phyloP scores from a whole-genome alignment of 2,888 invertebrate species.

The Cheilosia pagana region DNA sequence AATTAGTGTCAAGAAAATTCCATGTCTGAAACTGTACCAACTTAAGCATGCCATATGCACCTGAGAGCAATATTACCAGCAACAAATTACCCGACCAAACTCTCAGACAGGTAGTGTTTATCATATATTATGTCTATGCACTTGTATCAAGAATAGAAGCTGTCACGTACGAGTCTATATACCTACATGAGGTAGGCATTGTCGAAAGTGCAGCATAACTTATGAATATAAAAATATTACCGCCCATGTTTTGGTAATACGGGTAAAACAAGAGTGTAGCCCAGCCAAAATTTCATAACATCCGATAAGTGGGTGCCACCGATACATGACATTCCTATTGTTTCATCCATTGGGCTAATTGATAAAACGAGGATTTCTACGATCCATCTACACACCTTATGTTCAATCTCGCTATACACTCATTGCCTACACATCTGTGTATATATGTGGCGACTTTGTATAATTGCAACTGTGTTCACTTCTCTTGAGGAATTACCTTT shows the following conservation, averaged over 20 bases:
- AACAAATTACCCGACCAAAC: conserved; percentile 22
- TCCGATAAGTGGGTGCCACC: conserved; percentile 49
- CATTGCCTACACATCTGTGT: conserved; percentile 36
- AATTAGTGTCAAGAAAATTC: conserved; percentile 25
- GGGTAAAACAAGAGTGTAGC: conserved; percentile 10
- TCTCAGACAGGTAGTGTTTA: conserved; percentile 6
- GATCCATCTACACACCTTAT: conserved; percentile 49
- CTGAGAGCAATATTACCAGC: conserved; percentile 16
- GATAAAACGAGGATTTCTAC: conserved; percentile 62
- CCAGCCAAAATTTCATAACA: conserved; percentile 52
- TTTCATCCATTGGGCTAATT: conserved; percentile 47
- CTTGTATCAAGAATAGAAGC: conserved; percentile 3
- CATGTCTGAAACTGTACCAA: conserved; percentile 15
- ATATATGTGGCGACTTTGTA: conserved; percentile 49
- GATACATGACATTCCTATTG: conserved; percentile 63
- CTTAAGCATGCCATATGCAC: neutral
- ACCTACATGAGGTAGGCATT: conserved; percentile 3
- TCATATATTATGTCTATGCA: neutral
- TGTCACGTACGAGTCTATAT: neutral
- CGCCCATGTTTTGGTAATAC: conserved; percentile 21
- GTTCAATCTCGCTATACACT: conserved; percentile 7
- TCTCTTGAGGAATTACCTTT: conserved; percentile 59
- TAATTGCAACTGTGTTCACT: conserved; percentile 50
- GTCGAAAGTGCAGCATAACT: conserved; percentile 37
- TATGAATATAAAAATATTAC: conserved; percentile 22